phyloP scores from a whole-genome alignment of 1,140 invertebrate genomes.

The Bombus sibiricus region DNA sequence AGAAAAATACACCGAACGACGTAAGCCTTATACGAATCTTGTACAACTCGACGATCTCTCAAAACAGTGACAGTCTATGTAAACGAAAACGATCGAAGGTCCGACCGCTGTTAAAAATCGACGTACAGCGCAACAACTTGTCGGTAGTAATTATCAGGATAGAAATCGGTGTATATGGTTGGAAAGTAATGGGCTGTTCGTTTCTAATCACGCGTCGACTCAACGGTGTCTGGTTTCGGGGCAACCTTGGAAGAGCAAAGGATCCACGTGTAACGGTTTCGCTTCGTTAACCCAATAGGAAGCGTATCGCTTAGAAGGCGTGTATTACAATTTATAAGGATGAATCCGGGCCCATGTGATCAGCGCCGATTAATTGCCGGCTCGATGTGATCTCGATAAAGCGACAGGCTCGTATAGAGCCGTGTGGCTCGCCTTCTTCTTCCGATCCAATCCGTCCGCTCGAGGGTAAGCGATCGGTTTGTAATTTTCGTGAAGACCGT shows the following conservation, averaged over 20 bases:
- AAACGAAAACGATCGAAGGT: background rate
- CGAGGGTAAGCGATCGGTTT: slow-evolving; percentile 27
- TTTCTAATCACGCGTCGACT: slow-evolving; percentile 21
- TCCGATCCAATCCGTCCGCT: slow-evolving; percentile 20
- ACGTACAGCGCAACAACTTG: slow-evolving; percentile 1
- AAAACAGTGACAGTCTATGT: background rate
- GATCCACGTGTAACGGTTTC: slow-evolving; percentile 57
- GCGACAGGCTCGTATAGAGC: background rate
- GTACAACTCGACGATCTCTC: background rate
- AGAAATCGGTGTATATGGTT: slow-evolving; percentile 23
- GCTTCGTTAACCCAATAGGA: slow-evolving; percentile 63
- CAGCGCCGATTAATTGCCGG: slow-evolving; percentile 62
- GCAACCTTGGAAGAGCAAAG: slow-evolving; percentile 53
- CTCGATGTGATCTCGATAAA: slow-evolving; percentile 60
- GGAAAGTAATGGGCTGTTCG: slow-evolving; percentile 37
- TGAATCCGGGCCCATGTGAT: slow-evolving; percentile 44
- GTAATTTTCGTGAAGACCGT: slow-evolving; percentile 62
- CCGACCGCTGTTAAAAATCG: background rate
- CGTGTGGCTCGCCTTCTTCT: background rate
- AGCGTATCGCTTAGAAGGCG: slow-evolving; percentile 63
- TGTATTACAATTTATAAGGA: slow-evolving; percentile 64
- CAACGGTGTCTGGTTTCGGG: slow-evolving; percentile 22
- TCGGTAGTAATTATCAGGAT: slow-evolving; percentile 9
- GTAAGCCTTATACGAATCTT: background rate
- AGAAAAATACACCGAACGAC: background rate